phyloP scores from a whole-genome alignment of 1,140 invertebrate genomes.

The Trichomalopsis sarcophagae region DNA sequence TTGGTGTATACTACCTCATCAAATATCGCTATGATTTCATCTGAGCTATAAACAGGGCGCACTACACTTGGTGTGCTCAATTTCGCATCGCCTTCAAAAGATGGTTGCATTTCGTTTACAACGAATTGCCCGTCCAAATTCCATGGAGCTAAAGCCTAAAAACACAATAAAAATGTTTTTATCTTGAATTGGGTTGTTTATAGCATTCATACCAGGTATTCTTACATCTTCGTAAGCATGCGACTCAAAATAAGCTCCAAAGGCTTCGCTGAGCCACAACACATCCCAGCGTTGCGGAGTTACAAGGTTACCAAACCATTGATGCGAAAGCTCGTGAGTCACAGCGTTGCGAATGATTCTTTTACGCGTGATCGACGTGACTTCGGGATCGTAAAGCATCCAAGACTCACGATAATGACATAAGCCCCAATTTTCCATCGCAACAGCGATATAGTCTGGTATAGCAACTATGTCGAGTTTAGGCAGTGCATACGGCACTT shows the following conservation, averaged over 20 bases:
- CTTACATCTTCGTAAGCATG: constrained; percentile 58
- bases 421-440: constrained; percentile 93
- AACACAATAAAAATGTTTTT: not conserved
- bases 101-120: constrained; percentile 86
- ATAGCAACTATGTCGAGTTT: constrained; percentile 93
- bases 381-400: constrained; percentile 87
- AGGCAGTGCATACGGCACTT: constrained; percentile 84
- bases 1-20: constrained; percentile 94
- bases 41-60: constrained; percentile 88
- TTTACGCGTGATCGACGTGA: constrained; percentile 81
- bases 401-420: constrained; percentile 92
- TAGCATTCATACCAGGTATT: not conserved
- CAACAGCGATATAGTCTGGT: constrained; percentile 93
- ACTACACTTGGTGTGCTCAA: constrained; percentile 94
- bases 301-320: constrained; percentile 78
- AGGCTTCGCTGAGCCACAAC: constrained; percentile 81
- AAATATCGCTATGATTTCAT: constrained; percentile 95
- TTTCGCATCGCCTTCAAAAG: constrained; percentile 88
- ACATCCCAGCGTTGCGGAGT: constrained; percentile 77
- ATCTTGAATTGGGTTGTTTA: not conserved
- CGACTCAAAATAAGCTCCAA: constrained; percentile 74
- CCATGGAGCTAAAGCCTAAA: constrained; percentile 78
- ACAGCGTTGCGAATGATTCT: constrained; percentile 82
- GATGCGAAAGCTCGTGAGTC: constrained; percentile 81
- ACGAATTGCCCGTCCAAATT: constrained; percentile 89